Percentiles rank a stretch among this genome's conserved stretches.
These are phyloP conservation scores for Gorsachius goisagi DNA, from an alignment of 2,113 vertebrate species.

Conservation along the genomic window DNA sequence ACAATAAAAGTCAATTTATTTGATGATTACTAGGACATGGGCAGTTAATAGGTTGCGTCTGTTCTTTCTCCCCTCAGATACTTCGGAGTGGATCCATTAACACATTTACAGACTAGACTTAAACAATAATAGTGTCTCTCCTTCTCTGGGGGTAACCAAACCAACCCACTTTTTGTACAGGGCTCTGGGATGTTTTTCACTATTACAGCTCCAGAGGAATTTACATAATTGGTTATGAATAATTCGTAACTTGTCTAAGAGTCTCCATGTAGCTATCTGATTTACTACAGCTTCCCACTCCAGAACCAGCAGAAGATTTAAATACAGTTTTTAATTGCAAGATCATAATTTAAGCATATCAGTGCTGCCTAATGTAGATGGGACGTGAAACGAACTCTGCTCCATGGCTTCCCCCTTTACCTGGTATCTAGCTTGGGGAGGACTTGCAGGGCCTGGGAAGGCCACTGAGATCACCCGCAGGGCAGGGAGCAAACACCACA, in stretches of 20 bases:
- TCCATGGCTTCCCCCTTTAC: background rate
- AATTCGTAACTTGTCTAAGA: constrained; percentile 62
- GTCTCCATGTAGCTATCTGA: constrained; percentile 61
- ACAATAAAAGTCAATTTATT: constrained; percentile 72
- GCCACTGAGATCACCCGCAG: background rate
- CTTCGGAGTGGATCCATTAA: constrained; percentile 65
- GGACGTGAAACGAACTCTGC: background rate
- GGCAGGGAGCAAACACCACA: background rate
- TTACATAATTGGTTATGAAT: constrained; percentile 72
- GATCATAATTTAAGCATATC: constrained; percentile 55
- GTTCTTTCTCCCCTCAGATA: constrained; percentile 56
- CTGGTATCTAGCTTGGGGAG: background rate
- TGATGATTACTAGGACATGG: constrained; percentile 54
- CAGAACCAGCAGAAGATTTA: constrained; percentile 43
- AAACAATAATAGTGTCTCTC: constrained; percentile 56
- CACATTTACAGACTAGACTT: constrained; percentile 66
- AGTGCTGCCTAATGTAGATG: background rate
- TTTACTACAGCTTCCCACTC: constrained; percentile 51
- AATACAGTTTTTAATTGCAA: constrained; percentile 65
- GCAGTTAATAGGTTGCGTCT: constrained; percentile 58
- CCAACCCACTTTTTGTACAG: constrained; percentile 47
- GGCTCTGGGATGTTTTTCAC: constrained; percentile 52
- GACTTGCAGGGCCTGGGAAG: background rate
- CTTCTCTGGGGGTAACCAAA: constrained; percentile 66
- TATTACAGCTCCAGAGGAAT: constrained; percentile 57